These are phyloP conservation scores for Lutjanus erythropterus DNA, from an alignment of 2,113 vertebrate genomes.

Conservation along the genomic window DNA sequence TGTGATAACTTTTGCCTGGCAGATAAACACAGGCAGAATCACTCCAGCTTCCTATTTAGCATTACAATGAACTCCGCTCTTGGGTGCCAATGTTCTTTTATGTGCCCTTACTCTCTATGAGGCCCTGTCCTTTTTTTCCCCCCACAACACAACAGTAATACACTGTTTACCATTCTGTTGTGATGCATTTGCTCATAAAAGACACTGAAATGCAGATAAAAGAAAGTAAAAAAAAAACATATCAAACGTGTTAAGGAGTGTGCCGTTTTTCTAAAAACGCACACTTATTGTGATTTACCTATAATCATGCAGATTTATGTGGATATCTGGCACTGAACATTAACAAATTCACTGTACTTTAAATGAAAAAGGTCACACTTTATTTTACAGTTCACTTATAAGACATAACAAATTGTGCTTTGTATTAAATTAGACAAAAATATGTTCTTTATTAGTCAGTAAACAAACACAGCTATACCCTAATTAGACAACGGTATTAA, in stretches of 20 bases:
- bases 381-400: too few species aligned
- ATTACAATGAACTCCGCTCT: constrained; percentile 70
- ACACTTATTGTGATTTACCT: constrained; percentile 6
- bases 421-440: too few species aligned
- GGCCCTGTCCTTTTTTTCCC: constrained; percentile 7
- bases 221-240: neutral
- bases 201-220: neutral
- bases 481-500: too few species aligned
- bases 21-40: constrained; percentile 69
- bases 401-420: too few species aligned
- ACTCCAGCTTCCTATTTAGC: constrained; percentile 64
- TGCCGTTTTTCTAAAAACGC: neutral
- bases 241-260: constrained; percentile 3
- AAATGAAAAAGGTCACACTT: neutral
- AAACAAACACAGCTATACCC: too few species aligned
- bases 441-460: too few species aligned
- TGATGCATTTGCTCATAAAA: constrained; percentile 22
- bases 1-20: constrained; percentile 73
- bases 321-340: neutral
- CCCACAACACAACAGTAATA: constrained; percentile 34
- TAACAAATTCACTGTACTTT: constrained; percentile 23
- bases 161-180: constrained; percentile 46
- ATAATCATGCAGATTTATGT: constrained; percentile 20
- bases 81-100: constrained; percentile 63
- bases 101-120: constrained; percentile 60